phyloP scores from a whole-genome alignment of 23 tunicate genomes.

The Trididemnum nubilum region DNA sequence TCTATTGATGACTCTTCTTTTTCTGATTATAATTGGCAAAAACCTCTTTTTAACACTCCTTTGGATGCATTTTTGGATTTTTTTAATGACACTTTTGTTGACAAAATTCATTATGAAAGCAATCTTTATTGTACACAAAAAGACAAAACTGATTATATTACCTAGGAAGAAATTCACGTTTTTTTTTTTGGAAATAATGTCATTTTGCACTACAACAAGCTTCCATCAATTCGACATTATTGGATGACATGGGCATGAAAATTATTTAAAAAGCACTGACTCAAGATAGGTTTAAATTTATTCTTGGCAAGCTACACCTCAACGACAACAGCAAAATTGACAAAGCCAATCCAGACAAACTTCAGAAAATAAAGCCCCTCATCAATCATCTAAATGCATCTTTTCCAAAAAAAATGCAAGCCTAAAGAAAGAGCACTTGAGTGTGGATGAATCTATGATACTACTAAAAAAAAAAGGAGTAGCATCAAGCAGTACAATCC shows the following conservation, averaged over 20 bases:
- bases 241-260: slow-evolving; percentile 1
- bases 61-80: slow-evolving; percentile 2
- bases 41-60: neutral
- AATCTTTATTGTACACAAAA: slow-evolving; percentile 14
- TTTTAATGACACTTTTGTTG: neutral
- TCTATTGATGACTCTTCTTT: neutral
- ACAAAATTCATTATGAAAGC: slow-evolving; percentile 14
- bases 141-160: neutral
- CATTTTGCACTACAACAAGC: neutral
- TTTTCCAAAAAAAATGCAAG: neutral
- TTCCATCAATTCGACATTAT: slow-evolving; percentile 13
- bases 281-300: neutral
- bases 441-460: slow-evolving; percentile 24
- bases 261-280: neutral
- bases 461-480: slow-evolving; percentile 5
- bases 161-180: neutral
- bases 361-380: slow-evolving; percentile 9
- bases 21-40: neutral
- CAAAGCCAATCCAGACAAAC: slow-evolving; percentile 8
- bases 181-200: slow-evolving; percentile 25
- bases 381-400: neutral
- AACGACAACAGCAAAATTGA: slow-evolving; percentile 8
- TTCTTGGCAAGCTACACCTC: slow-evolving; percentile 12
- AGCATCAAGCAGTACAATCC: slow-evolving; percentile 30
- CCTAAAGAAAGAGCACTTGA: slow-evolving; percentile 3